Conservation (phyloP, 2,113 vertebrate species). For the Alligator mississippiensis region DNA sequence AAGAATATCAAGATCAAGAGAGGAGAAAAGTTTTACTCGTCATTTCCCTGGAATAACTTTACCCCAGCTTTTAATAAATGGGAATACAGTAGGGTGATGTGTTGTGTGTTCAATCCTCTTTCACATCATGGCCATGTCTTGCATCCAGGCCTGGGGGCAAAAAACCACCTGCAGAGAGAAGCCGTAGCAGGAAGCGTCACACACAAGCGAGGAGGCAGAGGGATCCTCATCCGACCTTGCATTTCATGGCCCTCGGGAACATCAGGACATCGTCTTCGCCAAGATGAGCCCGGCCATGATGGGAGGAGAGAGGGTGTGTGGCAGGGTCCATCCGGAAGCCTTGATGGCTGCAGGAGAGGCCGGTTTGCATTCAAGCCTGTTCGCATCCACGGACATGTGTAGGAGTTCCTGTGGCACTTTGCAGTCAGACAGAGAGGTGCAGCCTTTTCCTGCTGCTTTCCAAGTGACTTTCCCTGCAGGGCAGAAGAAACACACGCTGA, state of each 20-base stretch:
- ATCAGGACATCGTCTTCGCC: slow-evolving; percentile 44
- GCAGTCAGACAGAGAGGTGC: slow-evolving; percentile 56
- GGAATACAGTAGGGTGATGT: no score
- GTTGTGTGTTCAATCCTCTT: no score
- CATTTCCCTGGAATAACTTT: no score
- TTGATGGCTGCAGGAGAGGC: accelerated
- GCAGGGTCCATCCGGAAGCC: background rate
- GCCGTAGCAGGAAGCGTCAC: background rate
- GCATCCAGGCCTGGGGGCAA: no score
- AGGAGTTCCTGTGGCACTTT: background rate
- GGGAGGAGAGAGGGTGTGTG: background rate
- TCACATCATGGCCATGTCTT: no score
- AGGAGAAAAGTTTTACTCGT: no score
- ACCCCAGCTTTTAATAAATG: no score
- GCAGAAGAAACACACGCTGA: background rate
- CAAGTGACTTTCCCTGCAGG: slow-evolving; percentile 17
- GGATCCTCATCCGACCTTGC: background rate
- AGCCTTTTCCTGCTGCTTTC: slow-evolving; percentile 62
- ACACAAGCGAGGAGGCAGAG: no score
- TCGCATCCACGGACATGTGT: slow-evolving; percentile 33
- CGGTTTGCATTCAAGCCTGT: background rate
- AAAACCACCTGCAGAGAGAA: background rate
- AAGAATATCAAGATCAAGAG: no score
- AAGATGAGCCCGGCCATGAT: slow-evolving; percentile 14
- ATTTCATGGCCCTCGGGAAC: background rate